Evolutionary conservation across 2,797 vertebrate genomes (phyloP), one percentile per base, ranked within the genome.

Genomic region (Anguilla pacifica): DNA sequence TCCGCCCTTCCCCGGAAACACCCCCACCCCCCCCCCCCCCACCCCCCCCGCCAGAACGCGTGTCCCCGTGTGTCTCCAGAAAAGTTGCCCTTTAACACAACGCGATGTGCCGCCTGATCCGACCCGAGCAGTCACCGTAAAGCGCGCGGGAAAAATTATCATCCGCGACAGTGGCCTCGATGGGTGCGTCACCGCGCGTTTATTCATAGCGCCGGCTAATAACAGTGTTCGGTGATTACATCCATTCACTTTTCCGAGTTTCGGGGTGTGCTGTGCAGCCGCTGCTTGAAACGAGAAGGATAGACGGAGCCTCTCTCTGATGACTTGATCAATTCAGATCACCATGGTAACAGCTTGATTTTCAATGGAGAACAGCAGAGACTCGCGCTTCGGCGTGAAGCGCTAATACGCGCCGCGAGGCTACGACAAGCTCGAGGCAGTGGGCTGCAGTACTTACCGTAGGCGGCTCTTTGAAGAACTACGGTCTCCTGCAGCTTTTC

Each of bases 261-360:
- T 83, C 72, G 28, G 53, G 67, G n/a, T 17, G 43, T 46, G 43
- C 43, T 28, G 35, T 25, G 25, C 22, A 19, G 46, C 57, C 79
- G 79, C 35, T n/a, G 61, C 9, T 57, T 39, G 3, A 70, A 46
- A 53, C 35, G 51, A 55, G 19, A n/a, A 59, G 31, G 28, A 64
- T 35, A 39, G 11, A 43, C 61, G 9, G 13, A 31, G 9, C 64
- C 64, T 9, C 53, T 55, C 5, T 85, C 55, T 35, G 22, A 25
- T 64, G 53, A 84, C 70, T 35, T 84, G 83, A 85, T 85, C 39
- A 67, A 85, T 85, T 61, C 57, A 74, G 72, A 53, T 86, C 57
- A 81, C 84, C 84, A 88, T 61, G 72, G 70, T 74, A 70, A 88
- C 53, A n/a, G 55, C 49, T 61, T 85, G 57, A 85, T 15, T 7